Evolutionary conservation across 1,140 invertebrate genomes (phyloP).

Genomic region (Lasioglossum albipes): DNA sequence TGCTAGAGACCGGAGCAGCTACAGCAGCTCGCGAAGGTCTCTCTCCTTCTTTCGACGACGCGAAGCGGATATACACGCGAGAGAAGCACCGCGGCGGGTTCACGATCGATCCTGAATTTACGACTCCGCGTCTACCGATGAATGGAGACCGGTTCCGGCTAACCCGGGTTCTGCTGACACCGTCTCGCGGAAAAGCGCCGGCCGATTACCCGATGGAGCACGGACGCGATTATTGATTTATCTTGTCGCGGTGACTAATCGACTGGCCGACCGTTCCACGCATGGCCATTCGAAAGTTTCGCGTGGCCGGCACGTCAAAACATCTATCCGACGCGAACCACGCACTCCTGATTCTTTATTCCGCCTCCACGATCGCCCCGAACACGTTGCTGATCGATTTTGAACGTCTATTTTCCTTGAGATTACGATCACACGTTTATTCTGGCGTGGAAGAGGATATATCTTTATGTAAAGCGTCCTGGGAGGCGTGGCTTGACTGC

Average conservation of each 20-base stretch:
- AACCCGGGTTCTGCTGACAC: too few relatives aligned
- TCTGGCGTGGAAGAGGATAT: too few relatives aligned
- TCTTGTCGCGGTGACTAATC: slow-evolving; percentile 22
- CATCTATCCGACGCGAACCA: background rate
- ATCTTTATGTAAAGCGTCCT: too few relatives aligned
- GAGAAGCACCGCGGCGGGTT: background rate
- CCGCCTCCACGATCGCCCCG: too few relatives aligned
- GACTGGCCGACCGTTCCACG: background rate
- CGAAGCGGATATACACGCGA: background rate
- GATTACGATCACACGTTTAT: too few relatives aligned
- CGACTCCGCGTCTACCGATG: background rate
- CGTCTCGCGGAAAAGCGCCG: slow-evolving; percentile 1
- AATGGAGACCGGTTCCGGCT: background rate
- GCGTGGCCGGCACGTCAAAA: background rate
- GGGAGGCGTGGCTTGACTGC: too few relatives aligned
- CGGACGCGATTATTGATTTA: slow-evolving; percentile 22
- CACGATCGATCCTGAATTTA: slow-evolving; percentile 29
- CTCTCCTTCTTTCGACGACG: too few relatives aligned
- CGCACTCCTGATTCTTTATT: too few relatives aligned
- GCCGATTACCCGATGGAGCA: background rate
- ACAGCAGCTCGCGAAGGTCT: too few relatives aligned
- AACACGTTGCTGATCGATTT: too few relatives aligned
- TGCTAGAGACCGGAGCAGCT: too few relatives aligned
- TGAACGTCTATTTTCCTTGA: too few relatives aligned
- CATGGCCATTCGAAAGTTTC: background rate